Conservation (phyloP, 2,888 invertebrate genomes). For the Gymnosoma rotundatum region DNA sequence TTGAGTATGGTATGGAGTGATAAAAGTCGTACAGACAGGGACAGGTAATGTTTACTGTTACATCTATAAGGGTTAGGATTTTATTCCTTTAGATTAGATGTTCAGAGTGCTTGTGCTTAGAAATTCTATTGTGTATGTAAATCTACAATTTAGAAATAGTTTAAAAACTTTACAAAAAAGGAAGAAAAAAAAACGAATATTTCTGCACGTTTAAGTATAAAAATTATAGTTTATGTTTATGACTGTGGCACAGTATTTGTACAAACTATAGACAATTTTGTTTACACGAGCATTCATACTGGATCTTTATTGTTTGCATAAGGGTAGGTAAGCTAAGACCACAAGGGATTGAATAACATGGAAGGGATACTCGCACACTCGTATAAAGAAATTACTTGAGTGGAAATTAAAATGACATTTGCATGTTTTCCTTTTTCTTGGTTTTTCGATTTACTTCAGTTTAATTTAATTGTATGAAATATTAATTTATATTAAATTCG, state of each 20-base stretch:
- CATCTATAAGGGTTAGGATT: slow-evolving; percentile 12
- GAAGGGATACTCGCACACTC: neutral
- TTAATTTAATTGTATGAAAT: slow-evolving; percentile 40
- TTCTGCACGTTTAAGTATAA: neutral
- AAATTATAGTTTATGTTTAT: slow-evolving; percentile 43
- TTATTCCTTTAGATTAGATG: slow-evolving; percentile 14
- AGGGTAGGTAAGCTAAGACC: slow-evolving; percentile 27
- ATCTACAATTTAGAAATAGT: slow-evolving; percentile 43
- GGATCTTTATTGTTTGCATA: neutral
- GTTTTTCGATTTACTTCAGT: slow-evolving; percentile 18
- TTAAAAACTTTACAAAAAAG: slow-evolving; percentile 10
- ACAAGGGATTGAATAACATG: slow-evolving; percentile 12
- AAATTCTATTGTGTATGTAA: slow-evolving; percentile 2
- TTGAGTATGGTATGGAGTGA: slow-evolving; percentile 3
- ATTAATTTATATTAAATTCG: neutral
- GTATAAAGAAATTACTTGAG: slow-evolving; percentile 54
- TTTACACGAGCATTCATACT: neutral
- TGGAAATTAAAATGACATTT: slow-evolving; percentile 64
- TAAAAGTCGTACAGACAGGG: neutral
- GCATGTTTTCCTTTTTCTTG: slow-evolving; percentile 40
- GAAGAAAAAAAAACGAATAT: slow-evolving; percentile 5
- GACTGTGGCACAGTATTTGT: slow-evolving; percentile 17
- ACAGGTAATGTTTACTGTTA: slow-evolving; percentile 21
- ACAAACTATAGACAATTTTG: slow-evolving; percentile 19
- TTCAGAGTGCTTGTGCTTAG: slow-evolving; percentile 4